Evolutionary conservation across 1,140 invertebrate species (phyloP), one percentile per base, ranked within the genome.

Genomic region (Stenopsyche tienmushanensis): DNA sequence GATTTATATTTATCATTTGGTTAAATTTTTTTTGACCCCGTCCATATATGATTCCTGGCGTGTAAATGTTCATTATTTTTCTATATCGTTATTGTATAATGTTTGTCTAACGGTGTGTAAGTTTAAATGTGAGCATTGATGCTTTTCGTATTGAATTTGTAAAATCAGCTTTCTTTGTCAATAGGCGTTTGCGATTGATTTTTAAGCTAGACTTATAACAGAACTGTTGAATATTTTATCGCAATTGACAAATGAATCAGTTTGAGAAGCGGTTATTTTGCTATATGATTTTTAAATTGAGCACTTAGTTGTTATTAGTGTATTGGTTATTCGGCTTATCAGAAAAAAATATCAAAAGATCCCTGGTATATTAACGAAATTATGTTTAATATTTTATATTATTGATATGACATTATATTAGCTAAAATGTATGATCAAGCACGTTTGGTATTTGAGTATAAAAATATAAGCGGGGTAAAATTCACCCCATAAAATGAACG

Each of bases 251-350:
- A 23, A 50, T 50, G 24, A 23, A 52, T 25, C 52, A 54, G 52
- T 54, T 54, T 54, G 52, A 54, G 52, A 54, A 54, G 52, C 52
- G 52, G 52, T 54, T 54, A 54, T 54, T 54, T 54, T 34, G 24
- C 49, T 29, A 3, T 29, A 15, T 13, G 13, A 13, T 15, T 13
- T 13, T 13, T 44, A 44, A 25, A 39, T 39, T 8, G n/a, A 39
- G 29, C 29, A n/a, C 7, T 39, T n/a, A n/a, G n/a, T n/a, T n/a
- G n/a, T n/a, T n/a, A n/a, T n/a, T n/a, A n/a, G n/a, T n/a, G n/a
- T n/a, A n/a, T n/a, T n/a, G n/a, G n/a, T 13, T 8, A 39, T 8
- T 39, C 13, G 7, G 29, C 29, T 8, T 39, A n/a, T 39, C 13
- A 5, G 29, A 39, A 8, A 39, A n/a, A 39, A 8, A 39, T 39